These are phyloP conservation scores for Leucopternis melanops DNA, from an alignment of 2,113 vertebrate species.

Conservation along the genomic window DNA sequence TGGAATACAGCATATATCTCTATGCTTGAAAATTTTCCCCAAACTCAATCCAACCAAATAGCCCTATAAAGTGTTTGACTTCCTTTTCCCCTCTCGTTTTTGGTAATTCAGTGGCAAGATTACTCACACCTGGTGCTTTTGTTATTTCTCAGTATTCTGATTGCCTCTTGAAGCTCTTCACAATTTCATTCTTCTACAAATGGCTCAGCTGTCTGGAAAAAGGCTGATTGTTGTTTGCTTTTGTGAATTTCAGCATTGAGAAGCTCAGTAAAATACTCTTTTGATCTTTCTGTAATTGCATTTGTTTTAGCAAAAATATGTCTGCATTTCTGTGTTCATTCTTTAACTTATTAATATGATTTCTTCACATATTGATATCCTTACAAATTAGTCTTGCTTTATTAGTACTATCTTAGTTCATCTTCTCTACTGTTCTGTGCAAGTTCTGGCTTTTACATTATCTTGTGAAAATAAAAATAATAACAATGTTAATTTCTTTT, in stretches of 20 bases:
- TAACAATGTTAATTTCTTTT: not conserved
- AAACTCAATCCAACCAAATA: not conserved
- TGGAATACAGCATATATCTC: not conserved
- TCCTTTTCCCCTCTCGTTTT: not conserved
- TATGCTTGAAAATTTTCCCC: not conserved
- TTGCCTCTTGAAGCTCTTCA: conserved; percentile 54
- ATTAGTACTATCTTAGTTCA: not conserved
- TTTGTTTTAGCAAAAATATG: conserved; percentile 12
- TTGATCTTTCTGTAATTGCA: not conserved
- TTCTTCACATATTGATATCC: not conserved
- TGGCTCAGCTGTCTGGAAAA: conserved; percentile 54
- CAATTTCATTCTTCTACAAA: conserved; percentile 37
- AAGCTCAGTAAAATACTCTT: not conserved
- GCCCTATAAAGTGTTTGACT: not conserved
- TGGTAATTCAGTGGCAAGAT: not conserved
- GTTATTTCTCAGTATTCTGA: conserved; percentile 11
- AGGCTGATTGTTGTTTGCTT: not conserved
- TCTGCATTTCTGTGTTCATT: not conserved
- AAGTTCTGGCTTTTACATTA: not conserved
- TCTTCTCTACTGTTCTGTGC: not conserved
- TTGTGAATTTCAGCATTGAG: conserved; percentile 17
- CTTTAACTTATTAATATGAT: not conserved
- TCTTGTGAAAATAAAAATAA: not conserved
- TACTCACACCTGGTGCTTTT: conserved; percentile 60
- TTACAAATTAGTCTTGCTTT: not conserved